Evolutionary conservation across 2,888 invertebrate species (phyloP), one percentile per base, ranked within the genome.

Genomic region (Lithophane semibrunnea): DNA sequence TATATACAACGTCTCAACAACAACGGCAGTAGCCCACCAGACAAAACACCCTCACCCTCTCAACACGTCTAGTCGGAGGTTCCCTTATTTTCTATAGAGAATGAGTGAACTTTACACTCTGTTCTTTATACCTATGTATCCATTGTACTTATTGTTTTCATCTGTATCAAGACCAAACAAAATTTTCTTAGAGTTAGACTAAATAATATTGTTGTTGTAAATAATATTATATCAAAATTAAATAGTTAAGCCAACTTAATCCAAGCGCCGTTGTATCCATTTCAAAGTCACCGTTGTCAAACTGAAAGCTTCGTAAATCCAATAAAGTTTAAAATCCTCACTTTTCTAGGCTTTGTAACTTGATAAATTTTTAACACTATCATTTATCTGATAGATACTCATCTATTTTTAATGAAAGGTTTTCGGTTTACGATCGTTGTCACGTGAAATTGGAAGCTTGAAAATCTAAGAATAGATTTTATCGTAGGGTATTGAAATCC

Each of bases 261-360:
- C 61, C 56, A 64, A 44, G 56, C 37, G 42, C 37, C 54, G 44
- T 44, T 58, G 68, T 65, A 82, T 82, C 68, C 86, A 47, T 82
- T 72, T 82, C 77, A 82, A 85, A 75, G 86, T 76, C 68, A 76
- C 37, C n/a, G 12, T 60, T 85, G 68, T 82, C 68, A 76, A 47
- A 29, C 16, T 80, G 18, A 67, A 75, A 67, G 72, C 67, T 69
- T 69, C 21, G 16, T 69, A 54, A 71, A 82, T 76, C 65, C 61
- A 58, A 72, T 76, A 58, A 85, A 82, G 12, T 86, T 69, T 63
- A 29, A 69, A 66, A 82, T 63, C 12, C 60, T 71, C 64, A 52
- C 60, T 60, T 60, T 69, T 73, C 44, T 65, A 24, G 24, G 12
- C 60, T 69, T 56, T 73, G 56, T 61, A 56, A 24, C 18, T 3